These are phyloP conservation scores for Pteropus rufus DNA, from an alignment of 2,797 vertebrate species.

Conservation along the genomic window DNA sequence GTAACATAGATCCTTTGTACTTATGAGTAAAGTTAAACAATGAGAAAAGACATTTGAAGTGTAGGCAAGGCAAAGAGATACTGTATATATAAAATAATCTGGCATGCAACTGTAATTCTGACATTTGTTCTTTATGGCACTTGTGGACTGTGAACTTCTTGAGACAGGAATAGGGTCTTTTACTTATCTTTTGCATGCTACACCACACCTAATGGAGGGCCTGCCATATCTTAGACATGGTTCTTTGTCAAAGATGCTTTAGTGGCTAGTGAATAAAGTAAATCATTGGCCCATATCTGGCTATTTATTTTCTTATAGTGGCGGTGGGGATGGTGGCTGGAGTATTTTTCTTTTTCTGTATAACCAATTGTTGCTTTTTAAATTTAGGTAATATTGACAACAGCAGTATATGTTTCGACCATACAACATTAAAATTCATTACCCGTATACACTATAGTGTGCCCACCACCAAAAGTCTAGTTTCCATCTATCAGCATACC, in stretches of 20 bases:
- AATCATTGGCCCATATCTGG: neutral
- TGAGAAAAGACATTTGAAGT: neutral
- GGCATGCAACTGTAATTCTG: neutral
- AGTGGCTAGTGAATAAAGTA: neutral
- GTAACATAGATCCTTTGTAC: constrained; percentile 45
- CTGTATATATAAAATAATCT: neutral
- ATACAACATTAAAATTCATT: neutral
- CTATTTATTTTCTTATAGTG: neutral
- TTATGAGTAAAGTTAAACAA: neutral
- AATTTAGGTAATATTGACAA: neutral
- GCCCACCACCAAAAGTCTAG: neutral
- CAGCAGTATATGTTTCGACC: neutral
- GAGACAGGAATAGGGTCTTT: neutral
- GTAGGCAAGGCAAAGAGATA: neutral
- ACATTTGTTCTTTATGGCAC: neutral
- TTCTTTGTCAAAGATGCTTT: neutral
- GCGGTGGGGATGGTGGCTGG: neutral
- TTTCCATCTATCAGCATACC: neutral
- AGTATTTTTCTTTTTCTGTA: neutral
- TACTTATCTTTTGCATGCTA: neutral
- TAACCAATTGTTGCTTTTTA: neutral
- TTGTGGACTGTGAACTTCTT: neutral
- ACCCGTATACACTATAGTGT: neutral
- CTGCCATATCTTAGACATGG: neutral
- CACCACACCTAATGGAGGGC: neutral